phyloP scores from a whole-genome alignment of 2,113 vertebrate genomes.

The Epinephelus moara region DNA sequence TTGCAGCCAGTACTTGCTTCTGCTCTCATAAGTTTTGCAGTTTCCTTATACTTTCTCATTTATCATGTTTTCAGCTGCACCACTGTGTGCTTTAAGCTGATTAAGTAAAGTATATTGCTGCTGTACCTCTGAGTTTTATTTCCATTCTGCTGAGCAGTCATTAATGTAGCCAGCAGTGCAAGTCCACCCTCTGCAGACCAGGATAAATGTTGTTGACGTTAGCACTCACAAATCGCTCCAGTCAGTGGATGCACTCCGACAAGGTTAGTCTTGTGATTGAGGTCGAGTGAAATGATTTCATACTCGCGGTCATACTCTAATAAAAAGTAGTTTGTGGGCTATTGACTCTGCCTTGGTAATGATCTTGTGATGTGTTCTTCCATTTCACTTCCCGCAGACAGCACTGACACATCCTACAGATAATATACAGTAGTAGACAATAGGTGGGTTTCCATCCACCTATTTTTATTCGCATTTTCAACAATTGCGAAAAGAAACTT shows the following conservation, averaged over 20 bases:
- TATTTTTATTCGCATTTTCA: no score
- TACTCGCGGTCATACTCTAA: not conserved
- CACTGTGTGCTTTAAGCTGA: slow-evolving; percentile 19
- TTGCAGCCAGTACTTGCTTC: not conserved
- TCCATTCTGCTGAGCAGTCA: slow-evolving; percentile 3
- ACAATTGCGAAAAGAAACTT: no score
- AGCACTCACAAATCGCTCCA: slow-evolving; percentile 1
- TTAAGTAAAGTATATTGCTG: not conserved
- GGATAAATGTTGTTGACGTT: slow-evolving; percentile 11
- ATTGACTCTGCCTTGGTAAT: slow-evolving; percentile 11
- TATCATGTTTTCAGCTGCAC: not conserved
- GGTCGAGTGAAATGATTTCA: slow-evolving; percentile 50
- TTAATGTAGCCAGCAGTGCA: not conserved
- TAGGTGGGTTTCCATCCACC: no score
- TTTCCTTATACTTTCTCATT: not conserved
- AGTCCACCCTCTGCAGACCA: slow-evolving; percentile 4
- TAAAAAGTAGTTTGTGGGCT: slow-evolving; percentile 48
- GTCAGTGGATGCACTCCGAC: not conserved
- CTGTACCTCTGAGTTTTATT: not conserved
- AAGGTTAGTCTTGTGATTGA: slow-evolving; percentile 59
- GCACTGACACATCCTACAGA: not conserved
- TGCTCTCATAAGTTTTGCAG: not conserved
- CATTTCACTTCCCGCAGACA: not conserved
- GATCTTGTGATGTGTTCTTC: slow-evolving; percentile 48
- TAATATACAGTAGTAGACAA: not conserved